Percentiles rank a stretch among this genome's conserved stretches.
Evolutionary conservation across 2,113 vertebrate genomes (phyloP).

Genomic region (Larimichthys polyactis): DNA sequence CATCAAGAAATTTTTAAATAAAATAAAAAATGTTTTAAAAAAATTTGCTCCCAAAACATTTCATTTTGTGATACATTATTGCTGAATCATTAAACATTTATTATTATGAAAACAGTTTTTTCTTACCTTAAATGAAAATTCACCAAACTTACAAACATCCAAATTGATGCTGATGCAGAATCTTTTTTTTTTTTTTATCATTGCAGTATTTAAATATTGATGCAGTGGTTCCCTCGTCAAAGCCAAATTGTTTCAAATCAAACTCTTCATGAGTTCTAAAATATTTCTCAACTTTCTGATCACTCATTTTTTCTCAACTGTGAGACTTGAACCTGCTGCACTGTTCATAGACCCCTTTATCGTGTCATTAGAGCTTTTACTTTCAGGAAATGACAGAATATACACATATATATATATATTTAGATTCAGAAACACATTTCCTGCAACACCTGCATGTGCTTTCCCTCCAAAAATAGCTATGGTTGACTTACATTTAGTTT

Average conservation of each 20-base stretch:
- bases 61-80: neutral
- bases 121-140: neutral
- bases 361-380: neutral
- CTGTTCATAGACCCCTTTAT: neutral
- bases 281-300: neutral
- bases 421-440: neutral
- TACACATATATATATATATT: neutral
- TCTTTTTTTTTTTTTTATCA: neutral
- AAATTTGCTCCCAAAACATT: too few species aligned
- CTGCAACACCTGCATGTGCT: neutral
- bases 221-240: too few species aligned
- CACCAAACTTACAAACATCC: neutral
- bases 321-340: neutral
- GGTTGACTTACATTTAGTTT: neutral
- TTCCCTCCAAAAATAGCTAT: neutral
- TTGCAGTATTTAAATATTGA: neutral
- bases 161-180: neutral
- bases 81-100: neutral
- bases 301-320: neutral
- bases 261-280: neutral
- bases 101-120: neutral
- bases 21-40: too few species aligned
- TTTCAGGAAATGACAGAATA: neutral
- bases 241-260: neutral
- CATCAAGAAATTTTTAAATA: neutral